Base-by-base conservation (phyloP, 2,888 invertebrate species). In the Orthosia gothica region DNA sequence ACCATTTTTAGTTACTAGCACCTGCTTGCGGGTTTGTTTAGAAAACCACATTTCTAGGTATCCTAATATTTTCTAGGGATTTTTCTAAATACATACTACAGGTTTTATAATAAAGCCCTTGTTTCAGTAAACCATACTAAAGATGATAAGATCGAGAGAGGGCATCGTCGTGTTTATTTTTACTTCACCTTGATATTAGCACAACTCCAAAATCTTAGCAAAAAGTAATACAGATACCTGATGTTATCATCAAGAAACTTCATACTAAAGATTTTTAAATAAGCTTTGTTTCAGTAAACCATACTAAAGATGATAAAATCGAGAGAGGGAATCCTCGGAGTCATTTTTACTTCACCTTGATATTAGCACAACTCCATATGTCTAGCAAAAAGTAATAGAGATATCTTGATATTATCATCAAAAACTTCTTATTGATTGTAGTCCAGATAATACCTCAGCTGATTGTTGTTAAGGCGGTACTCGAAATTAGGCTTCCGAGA, bases 1-100 rank as follows among this genome's bases (percentile, higher is more conserved):
- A 89, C 85, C 75, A 84, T 86, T 83, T 87, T 87, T 84, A 87
- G 89, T 84, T 82, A 87, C 84, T 76, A 64, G 63, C 61, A 55
- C 40, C 18, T 76, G 26, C 57, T 49, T 57, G 62, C 57, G 20
- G 65, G 47, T 76, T 76, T 52, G 61, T 23, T 58, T 47, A 58
- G 13, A 40, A 40, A 40, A 15, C 13, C 7, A 32, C 32, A 32
- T 32, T 32, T 32, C 32, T 32, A 32, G 32, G 32, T 32, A 7
- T 32, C 32, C 32, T 2, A 54, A 54, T 23, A 54, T 23, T 54
- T 23, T 54, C 54, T 54, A 12, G 12, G 20, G 3, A 54, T 54
- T 3, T 2, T 54, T 54, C 11, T 20, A 5, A 23, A 54, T 20
- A 54, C 2, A 54, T 20, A 54, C 2, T 20, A 12, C 9, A 12